Conservation (phyloP, 2,888 invertebrate genomes). For the Elegia similella region DNA sequence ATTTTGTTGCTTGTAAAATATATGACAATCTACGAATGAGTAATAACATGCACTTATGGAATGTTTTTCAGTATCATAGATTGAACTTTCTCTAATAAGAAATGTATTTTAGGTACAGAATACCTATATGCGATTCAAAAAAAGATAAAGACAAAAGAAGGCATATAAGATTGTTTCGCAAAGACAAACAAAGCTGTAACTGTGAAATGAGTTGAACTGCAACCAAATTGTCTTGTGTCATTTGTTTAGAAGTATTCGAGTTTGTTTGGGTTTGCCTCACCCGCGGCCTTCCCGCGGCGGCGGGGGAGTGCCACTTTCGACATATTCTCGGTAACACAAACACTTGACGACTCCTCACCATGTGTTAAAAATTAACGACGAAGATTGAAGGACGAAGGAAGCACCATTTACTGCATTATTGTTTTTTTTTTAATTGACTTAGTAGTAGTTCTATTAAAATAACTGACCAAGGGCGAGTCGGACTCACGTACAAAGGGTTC, state of each 20-base stretch:
- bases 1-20: too few relatives aligned
- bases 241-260: constrained; percentile 33
- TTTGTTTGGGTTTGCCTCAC: constrained; percentile 44
- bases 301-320: constrained; percentile 24
- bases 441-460: too few relatives aligned
- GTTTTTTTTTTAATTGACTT: too few relatives aligned
- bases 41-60: too few relatives aligned
- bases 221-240: constrained; percentile 39
- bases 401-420: neutral
- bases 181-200: constrained; percentile 22
- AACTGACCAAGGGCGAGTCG: too few relatives aligned
- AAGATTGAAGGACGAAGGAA: neutral
- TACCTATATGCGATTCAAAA: too few relatives aligned
- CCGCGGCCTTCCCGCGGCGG: constrained; percentile 12
- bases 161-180: neutral
- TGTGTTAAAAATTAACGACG: constrained; percentile 8
- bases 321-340: constrained; percentile 23
- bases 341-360: constrained; percentile 11
- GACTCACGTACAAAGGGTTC: too few relatives aligned
- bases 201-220: constrained; percentile 39
- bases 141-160: too few relatives aligned
- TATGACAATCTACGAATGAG: too few relatives aligned
- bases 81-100: too few relatives aligned
- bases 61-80: too few relatives aligned
- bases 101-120: too few relatives aligned